Conservation (phyloP, 2,888 invertebrate species). For the Zootermopsis nevadensis region DNA sequence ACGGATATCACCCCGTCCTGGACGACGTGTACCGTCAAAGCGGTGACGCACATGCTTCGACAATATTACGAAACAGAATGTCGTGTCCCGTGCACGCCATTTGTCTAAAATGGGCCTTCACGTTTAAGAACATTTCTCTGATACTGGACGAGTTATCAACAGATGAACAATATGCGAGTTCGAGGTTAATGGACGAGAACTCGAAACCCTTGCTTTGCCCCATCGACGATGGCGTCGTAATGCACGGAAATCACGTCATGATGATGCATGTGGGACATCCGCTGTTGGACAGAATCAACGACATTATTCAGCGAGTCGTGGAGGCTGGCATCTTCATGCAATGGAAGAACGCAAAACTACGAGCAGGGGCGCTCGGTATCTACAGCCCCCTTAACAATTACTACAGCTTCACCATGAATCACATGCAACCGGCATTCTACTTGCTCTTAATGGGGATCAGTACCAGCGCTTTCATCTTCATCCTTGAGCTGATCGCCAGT, state of each 20-base stretch:
- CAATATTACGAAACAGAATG: not conserved
- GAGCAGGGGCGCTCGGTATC: too few species aligned
- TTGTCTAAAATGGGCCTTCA: not conserved
- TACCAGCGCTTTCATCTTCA: too few species aligned
- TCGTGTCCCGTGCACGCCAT: not conserved
- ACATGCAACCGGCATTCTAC: too few species aligned
- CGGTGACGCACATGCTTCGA: not conserved
- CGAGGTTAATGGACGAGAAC: not conserved
- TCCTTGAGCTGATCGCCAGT: too few species aligned
- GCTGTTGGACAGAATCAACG: not conserved
- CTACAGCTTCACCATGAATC: too few species aligned
- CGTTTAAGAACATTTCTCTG: not conserved
- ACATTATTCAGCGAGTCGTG: not conserved
- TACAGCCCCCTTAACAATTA: too few species aligned
- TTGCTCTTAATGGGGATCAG: too few species aligned
- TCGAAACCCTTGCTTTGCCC: not conserved
- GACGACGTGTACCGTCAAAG: not conserved
- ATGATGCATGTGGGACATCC: not conserved
- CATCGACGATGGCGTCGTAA: not conserved
- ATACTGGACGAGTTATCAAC: not conserved
- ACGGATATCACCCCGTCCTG: not conserved
- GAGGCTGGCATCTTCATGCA: not conserved
- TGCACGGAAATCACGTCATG: not conserved
- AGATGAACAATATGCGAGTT: not conserved
- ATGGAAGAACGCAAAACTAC: not conserved